Conservation (phyloP, 2,797 vertebrate species). For the Arremon brunneinucha region DNA sequence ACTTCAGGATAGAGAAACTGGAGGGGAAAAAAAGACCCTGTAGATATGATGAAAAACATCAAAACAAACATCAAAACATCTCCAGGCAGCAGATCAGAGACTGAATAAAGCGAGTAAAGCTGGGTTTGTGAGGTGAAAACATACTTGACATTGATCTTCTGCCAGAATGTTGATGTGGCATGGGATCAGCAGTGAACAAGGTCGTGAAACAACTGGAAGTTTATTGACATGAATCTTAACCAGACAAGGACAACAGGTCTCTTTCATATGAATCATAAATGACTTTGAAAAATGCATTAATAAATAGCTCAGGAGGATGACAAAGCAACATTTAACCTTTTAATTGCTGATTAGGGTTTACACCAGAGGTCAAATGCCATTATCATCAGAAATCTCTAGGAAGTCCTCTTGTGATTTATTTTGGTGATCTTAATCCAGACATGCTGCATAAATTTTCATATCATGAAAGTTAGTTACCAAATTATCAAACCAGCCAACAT, state of each 20-base stretch:
- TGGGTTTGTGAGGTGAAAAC: slow-evolving; percentile 22
- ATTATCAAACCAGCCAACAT: slow-evolving; percentile 17
- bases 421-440: neutral
- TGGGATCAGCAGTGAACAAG: neutral
- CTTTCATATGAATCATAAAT: slow-evolving; percentile 24
- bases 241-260: neutral
- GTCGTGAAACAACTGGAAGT: slow-evolving; percentile 6
- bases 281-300: slow-evolving; percentile 16
- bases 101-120: neutral
- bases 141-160: slow-evolving; percentile 37
- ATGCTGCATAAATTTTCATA: neutral
- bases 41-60: neutral
- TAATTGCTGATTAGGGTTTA: neutral
- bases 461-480: neutral
- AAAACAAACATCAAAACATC: neutral
- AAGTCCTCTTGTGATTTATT: neutral
- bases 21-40: neutral
- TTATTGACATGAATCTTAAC: slow-evolving; percentile 43
- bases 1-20: neutral
- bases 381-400: neutral
- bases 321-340: neutral
- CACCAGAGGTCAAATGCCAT: neutral
- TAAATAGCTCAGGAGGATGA: neutral
- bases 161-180: slow-evolving; percentile 1
- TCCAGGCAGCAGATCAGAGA: neutral